Evolutionary conservation across 2,113 vertebrate genomes (phyloP).

Genomic region (Thunnus thynnus): DNA sequence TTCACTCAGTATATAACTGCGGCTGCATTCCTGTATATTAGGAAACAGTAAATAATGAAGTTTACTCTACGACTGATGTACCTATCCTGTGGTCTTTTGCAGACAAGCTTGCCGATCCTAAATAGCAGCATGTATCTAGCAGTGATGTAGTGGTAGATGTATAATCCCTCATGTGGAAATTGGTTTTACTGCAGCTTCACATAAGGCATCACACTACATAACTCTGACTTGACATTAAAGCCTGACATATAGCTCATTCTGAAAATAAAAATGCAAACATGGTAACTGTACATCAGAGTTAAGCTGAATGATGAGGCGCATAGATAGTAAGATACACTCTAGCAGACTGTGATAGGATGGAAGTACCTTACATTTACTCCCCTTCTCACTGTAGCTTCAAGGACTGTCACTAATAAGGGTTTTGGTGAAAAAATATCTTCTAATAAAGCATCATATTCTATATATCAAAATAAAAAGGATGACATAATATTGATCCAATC

Average conservation of each 20-base stretch:
- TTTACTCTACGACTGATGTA: conserved; percentile 38
- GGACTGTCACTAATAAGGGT: not conserved
- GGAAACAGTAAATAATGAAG: conserved; percentile 63
- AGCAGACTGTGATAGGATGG: not conserved
- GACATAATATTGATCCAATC: too few species aligned
- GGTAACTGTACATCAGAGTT: conserved; percentile 17
- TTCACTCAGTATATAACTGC: conserved; percentile 45
- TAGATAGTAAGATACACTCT: conserved; percentile 11
- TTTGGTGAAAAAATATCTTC: not conserved
- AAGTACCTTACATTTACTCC: not conserved
- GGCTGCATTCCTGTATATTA: conserved; percentile 53
- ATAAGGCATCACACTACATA: conserved; percentile 11
- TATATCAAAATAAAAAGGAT: too few species aligned
- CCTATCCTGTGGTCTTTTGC: conserved; percentile 32
- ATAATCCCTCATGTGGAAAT: conserved; percentile 48
- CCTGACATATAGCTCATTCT: conserved; percentile 22
- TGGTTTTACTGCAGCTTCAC: conserved; percentile 27
- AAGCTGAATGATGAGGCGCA: conserved; percentile 5
- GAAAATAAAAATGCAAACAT: conserved; percentile 26
- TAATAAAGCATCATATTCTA: too few species aligned
- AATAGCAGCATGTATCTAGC: conserved; percentile 21
- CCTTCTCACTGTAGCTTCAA: not conserved
- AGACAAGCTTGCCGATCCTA: conserved; percentile 38
- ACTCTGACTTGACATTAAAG: conserved; percentile 39
- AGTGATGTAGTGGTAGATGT: conserved; percentile 1